These are phyloP conservation scores for Dipodomys spectabilis DNA, from an alignment of 2,113 vertebrate genomes.

Conservation along the genomic window DNA sequence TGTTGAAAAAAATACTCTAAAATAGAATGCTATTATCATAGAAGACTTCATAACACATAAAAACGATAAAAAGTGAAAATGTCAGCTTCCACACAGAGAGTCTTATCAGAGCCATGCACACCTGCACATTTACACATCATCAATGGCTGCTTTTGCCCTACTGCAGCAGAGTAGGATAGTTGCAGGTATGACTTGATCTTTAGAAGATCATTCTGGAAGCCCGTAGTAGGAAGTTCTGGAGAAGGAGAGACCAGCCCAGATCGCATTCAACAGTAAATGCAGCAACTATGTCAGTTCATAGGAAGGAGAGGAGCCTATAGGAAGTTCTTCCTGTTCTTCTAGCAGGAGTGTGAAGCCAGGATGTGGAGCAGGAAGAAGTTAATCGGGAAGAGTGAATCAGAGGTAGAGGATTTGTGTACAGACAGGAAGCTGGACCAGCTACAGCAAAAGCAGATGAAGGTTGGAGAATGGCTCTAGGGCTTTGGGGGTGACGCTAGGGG, in stretches of 20 bases:
- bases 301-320: not conserved
- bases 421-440: not conserved
- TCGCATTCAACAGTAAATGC: not conserved
- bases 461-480: not conserved
- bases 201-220: not conserved
- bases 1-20: constrained; percentile 1
- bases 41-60: not conserved
- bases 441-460: not conserved
- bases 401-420: not conserved
- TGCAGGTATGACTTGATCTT: not conserved
- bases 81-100: not conserved
- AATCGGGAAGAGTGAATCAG: constrained; percentile 16
- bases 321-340: not conserved
- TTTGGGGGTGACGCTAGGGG: not conserved
- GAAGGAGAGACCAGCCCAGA: not conserved
- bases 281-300: not conserved
- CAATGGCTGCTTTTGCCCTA: not conserved
- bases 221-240: not conserved
- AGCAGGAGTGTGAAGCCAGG: not conserved
- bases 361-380: not conserved
- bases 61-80: not conserved
- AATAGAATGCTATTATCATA: not conserved
- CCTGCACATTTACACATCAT: not conserved
- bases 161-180: too few relatives aligned
- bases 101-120: not conserved